phyloP scores from a whole-genome alignment of 2,888 invertebrate species.

The Nycteola revayana region DNA sequence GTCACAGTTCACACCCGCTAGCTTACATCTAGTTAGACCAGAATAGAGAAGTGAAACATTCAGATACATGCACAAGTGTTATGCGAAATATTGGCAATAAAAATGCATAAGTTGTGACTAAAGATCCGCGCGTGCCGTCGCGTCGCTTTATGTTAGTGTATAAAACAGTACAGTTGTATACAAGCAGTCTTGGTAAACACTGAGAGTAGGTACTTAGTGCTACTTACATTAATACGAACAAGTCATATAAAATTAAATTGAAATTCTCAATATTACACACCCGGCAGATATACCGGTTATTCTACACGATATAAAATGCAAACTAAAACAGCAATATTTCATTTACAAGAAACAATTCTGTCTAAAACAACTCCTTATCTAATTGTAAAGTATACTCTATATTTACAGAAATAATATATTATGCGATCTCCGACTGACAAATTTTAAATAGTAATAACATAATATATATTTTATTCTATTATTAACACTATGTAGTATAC shows the following conservation, averaged over 20 bases:
- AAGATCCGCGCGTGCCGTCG: slow-evolving; percentile 58
- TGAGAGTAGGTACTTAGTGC: slow-evolving; percentile 79
- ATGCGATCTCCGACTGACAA: slow-evolving; percentile 73
- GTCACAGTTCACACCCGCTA: slow-evolving; percentile 22
- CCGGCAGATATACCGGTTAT: slow-evolving; percentile 61
- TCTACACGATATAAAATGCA: slow-evolving; percentile 78
- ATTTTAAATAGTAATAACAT: slow-evolving; percentile 78
- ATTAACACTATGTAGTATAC: slow-evolving; percentile 75
- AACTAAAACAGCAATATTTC: slow-evolving; percentile 79
- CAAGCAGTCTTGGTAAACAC: slow-evolving; percentile 82
- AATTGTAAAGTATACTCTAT: slow-evolving; percentile 64
- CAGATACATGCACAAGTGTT: slow-evolving; percentile 59
- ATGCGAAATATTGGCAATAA: slow-evolving; percentile 74
- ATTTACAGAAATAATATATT: slow-evolving; percentile 80
- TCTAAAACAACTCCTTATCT: slow-evolving; percentile 72
- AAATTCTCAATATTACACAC: slow-evolving; percentile 68
- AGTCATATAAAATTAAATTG: slow-evolving; percentile 75
- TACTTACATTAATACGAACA: slow-evolving; percentile 68
- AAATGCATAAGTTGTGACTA: slow-evolving; percentile 81
- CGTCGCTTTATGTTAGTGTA: slow-evolving; percentile 63
- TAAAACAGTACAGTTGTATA: slow-evolving; percentile 75
- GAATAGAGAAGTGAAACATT: slow-evolving; percentile 53
- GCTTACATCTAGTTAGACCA: slow-evolving; percentile 62
- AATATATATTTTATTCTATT: slow-evolving; percentile 74
- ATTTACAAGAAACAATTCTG: slow-evolving; percentile 78